Conservation (phyloP, 1,140 invertebrate species). For the Glossosoma conforme region DNA sequence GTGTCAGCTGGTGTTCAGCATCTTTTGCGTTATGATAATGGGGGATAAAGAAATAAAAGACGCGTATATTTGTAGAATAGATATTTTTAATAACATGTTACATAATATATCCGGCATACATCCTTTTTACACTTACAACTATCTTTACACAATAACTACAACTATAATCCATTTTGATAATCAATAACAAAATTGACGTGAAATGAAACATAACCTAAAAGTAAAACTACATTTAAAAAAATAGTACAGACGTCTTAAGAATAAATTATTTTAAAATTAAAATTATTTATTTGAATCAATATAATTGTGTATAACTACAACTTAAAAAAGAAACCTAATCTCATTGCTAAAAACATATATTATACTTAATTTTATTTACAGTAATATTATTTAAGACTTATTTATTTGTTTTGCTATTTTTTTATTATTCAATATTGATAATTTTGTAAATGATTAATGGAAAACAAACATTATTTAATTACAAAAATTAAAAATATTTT, state of each 20-base stretch:
- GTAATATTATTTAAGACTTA: neutral
- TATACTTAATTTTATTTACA: conserved; percentile 14
- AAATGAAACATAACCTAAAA: conserved; percentile 6
- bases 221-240: conserved; percentile 18
- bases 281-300: conserved; percentile 9
- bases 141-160: conserved; percentile 28
- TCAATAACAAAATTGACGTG: conserved; percentile 13
- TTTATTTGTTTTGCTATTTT: neutral
- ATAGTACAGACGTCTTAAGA: conserved; percentile 18
- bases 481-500: conserved; percentile 1
- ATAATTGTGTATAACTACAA: no score
- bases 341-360: conserved; percentile 8
- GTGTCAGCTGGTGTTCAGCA: neutral
- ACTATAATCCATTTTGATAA: conserved; percentile 18
- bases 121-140: conserved; percentile 28
- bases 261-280: conserved; percentile 9
- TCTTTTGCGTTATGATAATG: neutral
- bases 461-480: neutral
- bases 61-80: conserved; percentile 27
- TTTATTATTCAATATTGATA: neutral
- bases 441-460: neutral
- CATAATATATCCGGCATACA: conserved; percentile 30
- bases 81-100: conserved; percentile 33
- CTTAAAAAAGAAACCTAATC: conserved; percentile 22
- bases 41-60: conserved; percentile 15